Percentiles rank a stretch among this genome's conserved stretches.
phyloP scores from a whole-genome alignment of 2,888 invertebrate genomes.

The Elegia similella region DNA sequence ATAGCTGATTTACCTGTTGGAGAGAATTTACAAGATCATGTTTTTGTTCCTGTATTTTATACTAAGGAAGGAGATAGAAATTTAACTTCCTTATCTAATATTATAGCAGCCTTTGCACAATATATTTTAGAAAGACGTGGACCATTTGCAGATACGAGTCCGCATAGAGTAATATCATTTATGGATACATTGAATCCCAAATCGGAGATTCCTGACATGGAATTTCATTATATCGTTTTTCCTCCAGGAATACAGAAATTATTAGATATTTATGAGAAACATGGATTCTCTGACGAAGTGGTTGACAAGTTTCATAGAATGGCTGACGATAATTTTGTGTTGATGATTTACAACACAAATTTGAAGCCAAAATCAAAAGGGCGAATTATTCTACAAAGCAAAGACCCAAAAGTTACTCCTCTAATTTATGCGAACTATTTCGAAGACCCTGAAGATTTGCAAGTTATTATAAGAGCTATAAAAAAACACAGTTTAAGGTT shows the following conservation, averaged over 20 bases:
- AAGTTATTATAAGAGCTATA: conserved; percentile 43
- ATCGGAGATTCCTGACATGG: conserved; percentile 50
- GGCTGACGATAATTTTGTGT: conserved; percentile 44
- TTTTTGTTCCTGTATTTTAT: conserved; percentile 58
- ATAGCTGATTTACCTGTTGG: conserved; percentile 74
- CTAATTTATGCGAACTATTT: conserved; percentile 84
- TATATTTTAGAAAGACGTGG: conserved; percentile 77
- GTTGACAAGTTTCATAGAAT: conserved; percentile 39
- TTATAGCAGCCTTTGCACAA: conserved; percentile 51
- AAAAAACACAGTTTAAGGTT: conserved; percentile 43
- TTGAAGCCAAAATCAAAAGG: conserved; percentile 87
- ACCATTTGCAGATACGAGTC: conserved; percentile 60
- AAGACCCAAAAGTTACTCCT: conserved; percentile 85
- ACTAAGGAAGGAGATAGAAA: conserved; percentile 44
- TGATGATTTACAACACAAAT: conserved; percentile 80
- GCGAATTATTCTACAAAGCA: conserved; percentile 83
- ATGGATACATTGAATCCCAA: conserved; percentile 51
- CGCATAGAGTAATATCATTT: conserved; percentile 54
- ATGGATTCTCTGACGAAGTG: conserved; percentile 44
- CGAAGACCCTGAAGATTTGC: conserved; percentile 75
- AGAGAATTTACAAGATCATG: conserved; percentile 77
- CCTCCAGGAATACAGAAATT: conserved; percentile 45
- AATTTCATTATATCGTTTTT: conserved; percentile 50
- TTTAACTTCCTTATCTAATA: conserved; percentile 38
- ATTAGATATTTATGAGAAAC: conserved; percentile 43